phyloP scores from a whole-genome alignment of 2,113 vertebrate species.

The Hoplias malabaricus region DNA sequence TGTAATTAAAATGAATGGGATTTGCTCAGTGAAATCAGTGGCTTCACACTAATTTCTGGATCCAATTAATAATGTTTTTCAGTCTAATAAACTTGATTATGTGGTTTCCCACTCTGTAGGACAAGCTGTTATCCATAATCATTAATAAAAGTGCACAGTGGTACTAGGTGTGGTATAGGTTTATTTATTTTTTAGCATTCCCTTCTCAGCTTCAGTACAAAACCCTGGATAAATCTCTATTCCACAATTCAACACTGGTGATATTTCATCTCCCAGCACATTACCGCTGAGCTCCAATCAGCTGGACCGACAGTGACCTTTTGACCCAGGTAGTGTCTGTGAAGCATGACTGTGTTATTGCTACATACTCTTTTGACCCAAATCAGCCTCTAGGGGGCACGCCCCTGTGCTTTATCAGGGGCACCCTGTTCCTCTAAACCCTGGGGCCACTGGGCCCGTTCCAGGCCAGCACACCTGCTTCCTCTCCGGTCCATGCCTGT shows the following conservation, averaged over 20 bases:
- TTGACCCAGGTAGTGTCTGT: slow-evolving; percentile 32
- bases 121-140: no score
- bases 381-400: not conserved
- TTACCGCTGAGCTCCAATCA: not conserved
- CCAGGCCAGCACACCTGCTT: slow-evolving; percentile 43
- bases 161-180: no score
- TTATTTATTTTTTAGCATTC: no score
- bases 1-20: no score
- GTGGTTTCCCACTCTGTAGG: no score
- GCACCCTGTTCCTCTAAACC: not conserved
- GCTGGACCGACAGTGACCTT: slow-evolving; percentile 9
- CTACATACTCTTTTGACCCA: slow-evolving; percentile 6
- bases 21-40: no score
- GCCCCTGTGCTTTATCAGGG: not conserved
- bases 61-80: no score
- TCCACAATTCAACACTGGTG: not conserved
- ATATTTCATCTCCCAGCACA: not conserved
- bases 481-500: slow-evolving; percentile 38
- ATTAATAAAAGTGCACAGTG: no score
- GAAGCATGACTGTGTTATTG: slow-evolving; percentile 3
- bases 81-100: no score
- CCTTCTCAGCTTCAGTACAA: no score
- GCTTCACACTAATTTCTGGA: no score
- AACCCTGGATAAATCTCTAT: no score
- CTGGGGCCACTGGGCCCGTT: slow-evolving; percentile 23